Evolutionary conservation across 1,140 invertebrate genomes (phyloP).

Genomic region (Manduca sexta): DNA sequence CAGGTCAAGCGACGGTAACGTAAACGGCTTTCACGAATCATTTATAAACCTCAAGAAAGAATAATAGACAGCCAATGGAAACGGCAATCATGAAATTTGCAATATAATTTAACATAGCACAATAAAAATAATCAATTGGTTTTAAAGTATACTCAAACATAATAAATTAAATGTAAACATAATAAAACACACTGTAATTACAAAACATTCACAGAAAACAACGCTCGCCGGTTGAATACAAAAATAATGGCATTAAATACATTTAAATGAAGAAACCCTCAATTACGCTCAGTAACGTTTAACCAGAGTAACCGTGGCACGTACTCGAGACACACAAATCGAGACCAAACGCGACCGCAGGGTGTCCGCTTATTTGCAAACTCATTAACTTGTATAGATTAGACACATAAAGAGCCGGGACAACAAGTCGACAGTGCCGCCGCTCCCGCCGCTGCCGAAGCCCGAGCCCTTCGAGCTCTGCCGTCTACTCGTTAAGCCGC

Average conservation of each 20-base stretch:
- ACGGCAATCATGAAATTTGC: not conserved
- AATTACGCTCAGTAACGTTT: no score
- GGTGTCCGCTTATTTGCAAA: constrained; percentile 9
- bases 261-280: no score
- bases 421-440: constrained; percentile 12
- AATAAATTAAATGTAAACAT: no score
- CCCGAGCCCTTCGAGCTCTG: constrained; percentile 6
- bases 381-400: constrained; percentile 23
- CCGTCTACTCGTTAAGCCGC: constrained; percentile 22
- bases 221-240: no score
- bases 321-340: not conserved
- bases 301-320: no score
- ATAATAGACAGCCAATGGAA: constrained; percentile 15
- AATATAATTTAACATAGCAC: not conserved
- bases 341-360: not conserved
- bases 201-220: no score
- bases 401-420: constrained; percentile 20
- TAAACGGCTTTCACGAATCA: constrained; percentile 21
- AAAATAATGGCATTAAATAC: no score
- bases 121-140: no score
- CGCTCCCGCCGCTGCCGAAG: constrained; percentile 6
- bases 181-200: no score
- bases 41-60: constrained; percentile 25
- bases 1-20: constrained; percentile 11
- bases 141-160: no score